Conservation (phyloP, 2,888 invertebrate species). For the Alloscopus bannaensis region DNA sequence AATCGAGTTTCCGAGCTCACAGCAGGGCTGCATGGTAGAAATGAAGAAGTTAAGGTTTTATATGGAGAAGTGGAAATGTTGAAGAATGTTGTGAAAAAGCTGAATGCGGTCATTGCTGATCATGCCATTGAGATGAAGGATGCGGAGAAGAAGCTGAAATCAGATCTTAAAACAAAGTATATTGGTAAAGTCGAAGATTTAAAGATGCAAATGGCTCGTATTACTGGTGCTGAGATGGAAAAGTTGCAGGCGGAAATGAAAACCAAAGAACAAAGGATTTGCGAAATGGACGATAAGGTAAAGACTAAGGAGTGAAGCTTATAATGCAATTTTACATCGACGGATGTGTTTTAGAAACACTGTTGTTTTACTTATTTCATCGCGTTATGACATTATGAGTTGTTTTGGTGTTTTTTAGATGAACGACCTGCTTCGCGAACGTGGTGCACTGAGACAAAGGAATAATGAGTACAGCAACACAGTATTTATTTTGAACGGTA, state of each 20-base stretch:
- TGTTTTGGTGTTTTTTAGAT: constrained; percentile 33
- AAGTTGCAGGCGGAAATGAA: constrained; percentile 22
- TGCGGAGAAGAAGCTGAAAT: constrained; percentile 18
- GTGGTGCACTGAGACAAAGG: constrained; percentile 52
- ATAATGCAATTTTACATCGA: background rate
- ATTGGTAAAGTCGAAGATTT: constrained; percentile 53
- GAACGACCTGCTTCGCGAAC: constrained; percentile 63
- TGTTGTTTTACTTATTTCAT: no score
- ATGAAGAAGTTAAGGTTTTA: background rate
- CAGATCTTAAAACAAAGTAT: constrained; percentile 41
- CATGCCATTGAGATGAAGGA: constrained; percentile 1
- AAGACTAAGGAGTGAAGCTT: background rate
- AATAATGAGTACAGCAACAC: constrained; percentile 56
- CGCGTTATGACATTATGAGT: background rate
- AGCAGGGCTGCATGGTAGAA: background rate
- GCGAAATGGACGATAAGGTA: constrained; percentile 37
- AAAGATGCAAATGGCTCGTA: constrained; percentile 52
- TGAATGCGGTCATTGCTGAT: no score
- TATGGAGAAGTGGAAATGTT: background rate
- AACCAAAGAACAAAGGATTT: constrained; percentile 13
- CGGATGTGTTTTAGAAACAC: constrained; percentile 1
- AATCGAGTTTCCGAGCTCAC: background rate
- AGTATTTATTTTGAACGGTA: constrained; percentile 36
- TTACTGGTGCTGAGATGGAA: constrained; percentile 50
- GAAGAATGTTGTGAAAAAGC: background rate